Percentiles rank a stretch among this genome's conserved stretches.
Evolutionary conservation across 2,113 vertebrate genomes (phyloP).

Genomic region (Lutjanus erythropterus): DNA sequence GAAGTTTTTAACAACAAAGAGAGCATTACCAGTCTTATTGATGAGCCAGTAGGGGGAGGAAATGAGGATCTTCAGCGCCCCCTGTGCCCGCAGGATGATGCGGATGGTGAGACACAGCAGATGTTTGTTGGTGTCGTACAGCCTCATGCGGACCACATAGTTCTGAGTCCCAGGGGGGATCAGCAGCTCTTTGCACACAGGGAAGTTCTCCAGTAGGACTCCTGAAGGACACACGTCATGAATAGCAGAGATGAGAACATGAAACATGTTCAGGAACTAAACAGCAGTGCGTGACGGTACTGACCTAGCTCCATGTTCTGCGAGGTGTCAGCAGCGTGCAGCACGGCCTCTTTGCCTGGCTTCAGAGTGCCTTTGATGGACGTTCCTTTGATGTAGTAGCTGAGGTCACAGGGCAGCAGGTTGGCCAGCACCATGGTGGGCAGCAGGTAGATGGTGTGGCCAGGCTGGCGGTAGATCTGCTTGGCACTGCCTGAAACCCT

Average conservation of each 20-base stretch:
- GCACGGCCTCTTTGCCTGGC: conserved; percentile 91
- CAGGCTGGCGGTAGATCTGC: conserved; percentile 96
- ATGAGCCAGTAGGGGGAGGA: conserved; percentile 96
- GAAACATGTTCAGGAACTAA: not conserved
- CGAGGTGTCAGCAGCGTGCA: conserved; percentile 94
- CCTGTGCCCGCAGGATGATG: conserved; percentile 93
- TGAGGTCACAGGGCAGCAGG: conserved; percentile 94
- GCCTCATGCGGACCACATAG: conserved; percentile 94
- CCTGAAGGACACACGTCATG: conserved; percentile 77
- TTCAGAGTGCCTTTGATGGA: conserved; percentile 92
- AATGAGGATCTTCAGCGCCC: conserved; percentile 94
- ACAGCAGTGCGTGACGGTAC: conserved; percentile 19
- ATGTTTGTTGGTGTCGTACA: conserved; percentile 91
- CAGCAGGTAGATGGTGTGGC: conserved; percentile 94
- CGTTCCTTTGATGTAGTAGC: conserved; percentile 94
- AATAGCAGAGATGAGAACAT: not conserved
- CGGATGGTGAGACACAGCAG: conserved; percentile 94
- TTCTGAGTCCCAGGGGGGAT: conserved; percentile 97
- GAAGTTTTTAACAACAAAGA: not conserved
- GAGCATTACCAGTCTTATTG: conserved; percentile 93
- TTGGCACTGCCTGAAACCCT: conserved; percentile 90
- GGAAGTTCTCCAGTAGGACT: conserved; percentile 93
- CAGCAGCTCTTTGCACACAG: conserved; percentile 93
- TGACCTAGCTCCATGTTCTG: conserved; percentile 97
- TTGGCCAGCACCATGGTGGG: conserved; percentile 95